Conservation (phyloP, 2,797 vertebrate species). For the Chelmon rostratus region DNA sequence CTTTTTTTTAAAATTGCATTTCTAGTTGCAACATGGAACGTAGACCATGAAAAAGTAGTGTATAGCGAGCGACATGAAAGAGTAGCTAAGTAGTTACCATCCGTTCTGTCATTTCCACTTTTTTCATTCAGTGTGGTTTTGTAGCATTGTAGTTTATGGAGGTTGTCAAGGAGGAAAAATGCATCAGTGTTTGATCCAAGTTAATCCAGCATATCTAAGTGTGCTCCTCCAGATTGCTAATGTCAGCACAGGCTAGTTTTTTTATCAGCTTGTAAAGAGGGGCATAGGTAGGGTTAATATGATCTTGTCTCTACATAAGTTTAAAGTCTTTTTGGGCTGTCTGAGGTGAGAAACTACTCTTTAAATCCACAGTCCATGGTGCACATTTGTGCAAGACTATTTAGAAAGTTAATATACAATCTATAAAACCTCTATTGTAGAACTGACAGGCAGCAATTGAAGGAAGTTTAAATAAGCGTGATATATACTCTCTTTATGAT, state of each 20-base stretch:
- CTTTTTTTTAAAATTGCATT: conserved; percentile 32
- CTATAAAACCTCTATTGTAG: conserved; percentile 8
- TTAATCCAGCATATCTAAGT: conserved; percentile 34
- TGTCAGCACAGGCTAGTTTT: conserved; percentile 23
- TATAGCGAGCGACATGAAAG: conserved; percentile 13
- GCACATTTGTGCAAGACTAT: conserved; percentile 23
- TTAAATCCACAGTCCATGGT: conserved; percentile 7
- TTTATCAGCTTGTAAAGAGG: conserved; percentile 46
- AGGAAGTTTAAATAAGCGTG: neutral
- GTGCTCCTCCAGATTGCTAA: conserved; percentile 21
- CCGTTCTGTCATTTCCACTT: conserved; percentile 12
- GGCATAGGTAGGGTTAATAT: conserved; percentile 35
- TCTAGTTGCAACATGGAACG: conserved; percentile 33
- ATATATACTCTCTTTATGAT: neutral
- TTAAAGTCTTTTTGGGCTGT: conserved; percentile 45
- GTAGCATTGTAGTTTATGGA: conserved; percentile 19
- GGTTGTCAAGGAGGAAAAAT: conserved; percentile 8
- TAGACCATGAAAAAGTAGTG: neutral
- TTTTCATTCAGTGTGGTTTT: conserved; percentile 25
- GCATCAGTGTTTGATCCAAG: conserved; percentile 10
- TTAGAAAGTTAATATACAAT: conserved; percentile 23
- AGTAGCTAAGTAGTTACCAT: neutral
- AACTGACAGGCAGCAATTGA: neutral
- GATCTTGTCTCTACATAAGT: conserved; percentile 52
- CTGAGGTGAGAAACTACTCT: conserved; percentile 38